A percentile compares a stretch with the other conserved stretches of the same genome.
Evolutionary conservation across 2,797 vertebrate genomes (phyloP).

Genomic region (Diplodus sargus): DNA sequence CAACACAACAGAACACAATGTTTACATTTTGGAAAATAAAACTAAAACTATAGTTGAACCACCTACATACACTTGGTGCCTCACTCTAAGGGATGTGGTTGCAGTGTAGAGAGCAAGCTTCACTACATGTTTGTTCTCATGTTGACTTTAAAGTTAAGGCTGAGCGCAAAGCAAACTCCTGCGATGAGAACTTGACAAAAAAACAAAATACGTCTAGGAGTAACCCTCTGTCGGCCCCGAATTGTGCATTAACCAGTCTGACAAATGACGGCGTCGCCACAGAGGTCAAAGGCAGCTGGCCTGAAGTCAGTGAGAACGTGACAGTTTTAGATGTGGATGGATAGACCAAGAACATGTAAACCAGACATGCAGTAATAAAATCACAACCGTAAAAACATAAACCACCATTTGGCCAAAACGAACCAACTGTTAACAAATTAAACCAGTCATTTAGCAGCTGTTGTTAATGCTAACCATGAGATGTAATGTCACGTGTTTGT

Average conservation of each 20-base stretch:
- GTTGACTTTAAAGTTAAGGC: slow-evolving; percentile 2
- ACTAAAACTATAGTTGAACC: too few relatives aligned
- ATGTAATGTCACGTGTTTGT: slow-evolving; percentile 31
- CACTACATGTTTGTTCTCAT: neutral
- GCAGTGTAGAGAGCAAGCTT: neutral
- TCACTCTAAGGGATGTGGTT: neutral
- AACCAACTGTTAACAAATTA: neutral
- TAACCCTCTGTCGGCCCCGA: neutral
- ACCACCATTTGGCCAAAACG: neutral
- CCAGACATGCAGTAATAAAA: neutral
- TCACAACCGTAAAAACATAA: too few relatives aligned
- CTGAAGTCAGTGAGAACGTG: slow-evolving; percentile 13
- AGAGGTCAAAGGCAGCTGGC: slow-evolving; percentile 15
- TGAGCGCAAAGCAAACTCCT: slow-evolving; percentile 10
- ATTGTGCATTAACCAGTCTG: slow-evolving; percentile 6
- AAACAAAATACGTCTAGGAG: neutral
- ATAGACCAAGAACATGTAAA: neutral
- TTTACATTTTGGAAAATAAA: too few relatives aligned
- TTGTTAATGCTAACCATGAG: slow-evolving; percentile 19
- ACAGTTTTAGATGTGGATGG: neutral
- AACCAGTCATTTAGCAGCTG: neutral
- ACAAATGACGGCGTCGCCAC: slow-evolving; percentile 1
- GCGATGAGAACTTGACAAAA: neutral
- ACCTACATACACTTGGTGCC: neutral
- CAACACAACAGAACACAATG: too few relatives aligned